Base-by-base conservation (phyloP, 2,888 invertebrate species). In the Unio delphinus region DNA sequence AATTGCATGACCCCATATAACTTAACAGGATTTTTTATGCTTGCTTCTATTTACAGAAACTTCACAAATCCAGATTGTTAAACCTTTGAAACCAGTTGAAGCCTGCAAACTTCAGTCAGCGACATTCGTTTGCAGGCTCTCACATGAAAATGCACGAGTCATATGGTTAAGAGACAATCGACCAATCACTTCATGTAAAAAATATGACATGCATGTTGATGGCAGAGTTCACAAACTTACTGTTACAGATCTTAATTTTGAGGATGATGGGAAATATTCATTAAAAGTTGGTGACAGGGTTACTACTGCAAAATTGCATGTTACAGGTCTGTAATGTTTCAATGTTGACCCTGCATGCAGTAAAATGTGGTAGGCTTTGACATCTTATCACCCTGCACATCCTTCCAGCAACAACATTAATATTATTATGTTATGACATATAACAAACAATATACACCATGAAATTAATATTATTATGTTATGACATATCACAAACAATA, bases 121-220 rank as follows among this genome's bases (percentile, higher is more conserved):
- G 68, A 82, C 79, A 61, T 79, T 91, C 68, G 83, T 81, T 15
- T 95, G 97, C 17, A 94, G 96, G 91, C 91, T 97, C 67, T 96
- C 96, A 0, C 93, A 94, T 80, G 93, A 94, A 69, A 92, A 94
- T 80, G 93, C 94, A 17, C 93, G 94, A 73, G 95, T 97, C 1
- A 93, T 93, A 67, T 98, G 98, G 97, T 92, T 92, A 79, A 92
- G 91, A 91, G 82, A 82, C 61, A 77, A 76, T 64, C 69, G 77
- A 18, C 76, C 76, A 55, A 70, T 85, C 5, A 60, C 55, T 30
- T 71, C 74, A 11, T 74, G 76, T 64, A 77, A 80, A 20, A 83
- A 84, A 73, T 80, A 83, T 67, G 65, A 69, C 30, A 76, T 87
- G 54, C 72, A 72, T 17, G 73, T 72, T n/a, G 83, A 84, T n/a